Evolutionary conservation across 2,797 vertebrate genomes (phyloP), one percentile per base, ranked within the genome.

Genomic region (Ciconia nigra): DNA sequence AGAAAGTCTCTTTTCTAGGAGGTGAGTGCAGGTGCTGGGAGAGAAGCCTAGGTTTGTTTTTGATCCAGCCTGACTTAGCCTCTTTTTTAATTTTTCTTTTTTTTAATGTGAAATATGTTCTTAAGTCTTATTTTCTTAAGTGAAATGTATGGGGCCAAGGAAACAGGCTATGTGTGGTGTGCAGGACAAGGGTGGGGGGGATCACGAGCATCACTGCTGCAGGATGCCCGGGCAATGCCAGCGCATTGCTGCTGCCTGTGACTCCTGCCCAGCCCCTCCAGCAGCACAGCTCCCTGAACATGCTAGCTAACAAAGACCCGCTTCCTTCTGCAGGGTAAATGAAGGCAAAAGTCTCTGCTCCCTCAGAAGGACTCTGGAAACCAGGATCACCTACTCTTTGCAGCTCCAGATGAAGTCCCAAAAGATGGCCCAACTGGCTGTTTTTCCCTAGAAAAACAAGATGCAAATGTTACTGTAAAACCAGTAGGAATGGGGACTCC

Each of bases 241-340:
- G n/a, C 1, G 0, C 18, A 2, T 22, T 4, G 6, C 19, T 37
- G 41, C 25, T 12, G 6, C 13, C 47, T 0, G 2, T 35, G 49
- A 13, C 26, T 37, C 35, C 62, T 1, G 0, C 13, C 57, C 37
- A 35, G 57, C 17, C 13, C 21, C 31, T 24, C 51, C 2, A 6
- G 26, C 35, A 29, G 22, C 61, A 28, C 62, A 18, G 24, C 12
- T 35, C 21, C 59, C 17, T 1, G 2, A 17, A 26, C 73, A 54
- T 4, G 1, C 20, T 5, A 10, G 25, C 42, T 42, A 11, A 28
- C 0, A 1, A 57, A 7, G 29, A 7, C 15, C 14, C 0, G 1
- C 41, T 58, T 24, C 35, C 18, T 71, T 87, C 67, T 24, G 15
- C 3, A 1, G 26, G 18, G 21, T 49, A 22, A 67, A 84, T 1